Percentiles rank a stretch among this genome's conserved stretches.
phyloP scores from a whole-genome alignment of 2,113 vertebrate genomes.

The Tyto alba region DNA sequence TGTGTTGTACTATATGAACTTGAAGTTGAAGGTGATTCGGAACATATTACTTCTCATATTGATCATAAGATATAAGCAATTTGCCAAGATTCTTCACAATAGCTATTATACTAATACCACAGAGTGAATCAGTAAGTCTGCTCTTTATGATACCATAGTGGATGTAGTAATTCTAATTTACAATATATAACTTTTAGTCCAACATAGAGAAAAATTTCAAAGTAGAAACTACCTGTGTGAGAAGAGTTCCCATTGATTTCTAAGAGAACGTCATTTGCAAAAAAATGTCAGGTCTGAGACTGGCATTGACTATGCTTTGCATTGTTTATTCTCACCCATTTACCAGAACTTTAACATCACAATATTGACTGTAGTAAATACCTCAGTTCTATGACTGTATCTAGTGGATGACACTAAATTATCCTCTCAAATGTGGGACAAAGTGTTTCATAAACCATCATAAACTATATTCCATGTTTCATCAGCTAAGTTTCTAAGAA shows the following conservation, averaged over 20 bases:
- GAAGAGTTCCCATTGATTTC: not conserved
- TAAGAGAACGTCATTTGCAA: not conserved
- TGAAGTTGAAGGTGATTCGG: not conserved
- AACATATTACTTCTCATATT: not conserved
- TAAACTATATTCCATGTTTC: not conserved
- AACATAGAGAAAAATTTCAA: not conserved
- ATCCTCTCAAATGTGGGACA: not conserved
- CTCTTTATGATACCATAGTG: not conserved
- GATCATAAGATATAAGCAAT: not conserved
- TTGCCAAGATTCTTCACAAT: not conserved
- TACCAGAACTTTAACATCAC: not conserved
- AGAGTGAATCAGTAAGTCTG: not conserved
- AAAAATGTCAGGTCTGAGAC: not conserved
- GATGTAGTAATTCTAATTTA: not conserved
- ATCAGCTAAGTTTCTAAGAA: not conserved
- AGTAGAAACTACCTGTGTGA: not conserved
- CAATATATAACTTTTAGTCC: not conserved
- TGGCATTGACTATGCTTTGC: not conserved
- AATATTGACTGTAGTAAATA: not conserved
- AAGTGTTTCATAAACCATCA: not conserved
- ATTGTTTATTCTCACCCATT: not conserved
- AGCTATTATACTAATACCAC: not conserved
- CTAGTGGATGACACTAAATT: not conserved
- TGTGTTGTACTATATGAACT: not conserved
- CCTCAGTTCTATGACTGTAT: not conserved